Conservation (phyloP, 2,888 invertebrate genomes). For the Hypercompe scribonia region DNA sequence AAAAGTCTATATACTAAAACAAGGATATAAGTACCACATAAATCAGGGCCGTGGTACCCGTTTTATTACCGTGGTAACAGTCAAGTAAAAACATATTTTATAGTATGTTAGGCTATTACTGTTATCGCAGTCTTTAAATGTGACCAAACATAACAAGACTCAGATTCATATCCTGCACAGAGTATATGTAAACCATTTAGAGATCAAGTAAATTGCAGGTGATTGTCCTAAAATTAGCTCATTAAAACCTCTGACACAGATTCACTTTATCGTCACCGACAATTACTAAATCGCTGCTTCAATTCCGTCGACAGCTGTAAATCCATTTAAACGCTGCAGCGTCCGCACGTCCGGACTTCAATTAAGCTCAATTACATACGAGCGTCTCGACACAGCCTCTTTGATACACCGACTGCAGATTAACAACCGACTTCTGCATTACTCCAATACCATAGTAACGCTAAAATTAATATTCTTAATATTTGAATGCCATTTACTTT, state of each 20-base stretch:
- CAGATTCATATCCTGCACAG: neutral
- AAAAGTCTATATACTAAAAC: neutral
- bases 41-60: neutral
- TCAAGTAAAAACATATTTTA: neutral
- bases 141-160: neutral
- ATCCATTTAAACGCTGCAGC: constrained; percentile 68
- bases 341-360: constrained; percentile 70
- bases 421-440: constrained; percentile 55
- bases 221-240: constrained; percentile 20
- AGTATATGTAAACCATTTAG: neutral
- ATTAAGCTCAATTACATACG: constrained; percentile 77
- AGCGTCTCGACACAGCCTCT: constrained; percentile 59
- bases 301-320: constrained; percentile 72
- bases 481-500: neutral
- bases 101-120: neutral
- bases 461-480: neutral
- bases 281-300: constrained; percentile 68
- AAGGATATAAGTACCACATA: neutral
- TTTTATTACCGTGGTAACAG: neutral
- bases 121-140: neutral
- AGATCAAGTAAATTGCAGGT: neutral
- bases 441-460: constrained; percentile 26
- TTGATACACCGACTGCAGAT: constrained; percentile 69
- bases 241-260: constrained; percentile 53
- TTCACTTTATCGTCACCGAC: constrained; percentile 52